Base-by-base conservation (phyloP, 2,888 invertebrate species). In the Ligdia adustata region DNA sequence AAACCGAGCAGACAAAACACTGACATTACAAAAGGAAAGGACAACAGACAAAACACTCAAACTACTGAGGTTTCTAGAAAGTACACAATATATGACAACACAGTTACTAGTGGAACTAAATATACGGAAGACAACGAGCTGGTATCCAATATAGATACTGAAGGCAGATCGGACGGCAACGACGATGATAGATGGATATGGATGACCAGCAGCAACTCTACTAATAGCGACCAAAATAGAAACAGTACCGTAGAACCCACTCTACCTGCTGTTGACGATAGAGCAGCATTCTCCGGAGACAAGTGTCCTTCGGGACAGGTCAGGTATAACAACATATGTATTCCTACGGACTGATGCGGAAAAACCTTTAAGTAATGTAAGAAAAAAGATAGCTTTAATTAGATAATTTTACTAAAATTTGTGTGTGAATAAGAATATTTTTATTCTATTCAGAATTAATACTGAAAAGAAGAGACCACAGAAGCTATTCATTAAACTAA, bases 231-330 rank as follows among this genome's bases (percentile, higher is more conserved):
- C 31, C n/a, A n/a, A n/a, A n/a, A n/a, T 1, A 44, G 32, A 3
- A 15, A 7, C 6, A 40, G 32, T 0, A 48, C 44, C 2, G 4
- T 24, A 2, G 9, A 34, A 0, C 44, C 53, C 5, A 14, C 5
- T 0, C 3, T 24, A 0, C 57, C 59, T 0, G 34, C 39, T 0
- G 39, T 73, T 3, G 67, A 60, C 7, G 62, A 74, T 26, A 61
- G 72, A 34, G 66, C 63, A 0, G 62, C 69, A 0, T 71, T 74
- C 9, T 37, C 38, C 0, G 73, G 64, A 0, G 61, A 55, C 33
- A 38, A 62, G 9, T 74, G 73, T 35, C 64, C 72, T 0, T 52
- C 60, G 0, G 68, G 69, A 0, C 53, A 60, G 28, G 48, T 56
- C 0, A 60, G 49, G 35, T 40, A 66, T 2, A 52, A 49, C 0